phyloP scores from a whole-genome alignment of 1,140 invertebrate genomes.

The Aphaenogaster rudis region DNA sequence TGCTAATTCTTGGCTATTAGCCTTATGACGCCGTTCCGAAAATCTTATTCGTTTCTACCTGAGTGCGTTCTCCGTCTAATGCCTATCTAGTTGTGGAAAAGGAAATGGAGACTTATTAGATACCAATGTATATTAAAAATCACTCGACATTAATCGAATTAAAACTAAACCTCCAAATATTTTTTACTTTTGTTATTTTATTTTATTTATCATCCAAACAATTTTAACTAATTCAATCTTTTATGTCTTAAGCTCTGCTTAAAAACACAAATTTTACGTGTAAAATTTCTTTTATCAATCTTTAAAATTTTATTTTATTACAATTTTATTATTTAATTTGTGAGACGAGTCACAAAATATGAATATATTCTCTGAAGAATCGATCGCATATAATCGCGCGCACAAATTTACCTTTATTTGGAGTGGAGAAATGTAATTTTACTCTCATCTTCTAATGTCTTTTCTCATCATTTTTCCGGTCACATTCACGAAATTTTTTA shows the following conservation, averaged over 20 bases:
- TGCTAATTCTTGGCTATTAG: constrained; percentile 36
- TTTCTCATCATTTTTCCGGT: constrained; percentile 13
- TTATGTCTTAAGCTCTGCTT: neutral
- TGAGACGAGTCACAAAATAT: neutral
- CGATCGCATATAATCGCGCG: neutral
- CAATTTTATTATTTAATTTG: neutral
- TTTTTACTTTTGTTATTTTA: neutral
- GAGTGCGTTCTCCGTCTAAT: neutral
- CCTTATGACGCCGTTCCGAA: neutral
- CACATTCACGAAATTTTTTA: constrained; percentile 28
- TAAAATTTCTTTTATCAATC: neutral
- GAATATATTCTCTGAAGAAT: neutral
- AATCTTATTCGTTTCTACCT: constrained; percentile 1
- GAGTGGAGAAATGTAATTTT: constrained; percentile 8
- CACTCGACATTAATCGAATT: neutral
- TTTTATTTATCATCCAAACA: neutral
- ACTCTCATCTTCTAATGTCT: constrained; percentile 1
- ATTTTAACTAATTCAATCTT: neutral
- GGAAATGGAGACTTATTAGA: neutral
- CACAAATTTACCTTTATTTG: neutral
- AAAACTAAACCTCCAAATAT: neutral
- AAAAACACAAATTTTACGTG: neutral
- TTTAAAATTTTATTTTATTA: neutral
- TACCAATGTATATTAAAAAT: neutral
- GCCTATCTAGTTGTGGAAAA: neutral